Percentiles rank a stretch among this genome's conserved stretches.
These are phyloP conservation scores for Paramormyrops hopkinsi DNA, from an alignment of 2,797 vertebrate species.

Conservation along the genomic window DNA sequence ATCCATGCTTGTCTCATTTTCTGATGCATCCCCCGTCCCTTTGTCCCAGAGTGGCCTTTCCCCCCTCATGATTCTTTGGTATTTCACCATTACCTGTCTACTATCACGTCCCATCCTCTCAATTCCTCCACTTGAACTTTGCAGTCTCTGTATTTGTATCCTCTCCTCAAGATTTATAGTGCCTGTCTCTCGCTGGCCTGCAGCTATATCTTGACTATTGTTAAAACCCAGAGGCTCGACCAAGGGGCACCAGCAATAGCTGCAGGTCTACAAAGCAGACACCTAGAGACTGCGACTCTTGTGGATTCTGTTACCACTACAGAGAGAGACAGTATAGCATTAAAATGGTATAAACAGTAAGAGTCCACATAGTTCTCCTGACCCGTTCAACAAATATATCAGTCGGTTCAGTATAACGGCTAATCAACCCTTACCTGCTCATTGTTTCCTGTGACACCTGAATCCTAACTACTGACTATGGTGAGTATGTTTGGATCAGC, in stretches of 20 bases:
- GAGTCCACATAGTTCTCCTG: neutral
- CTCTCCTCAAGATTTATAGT: neutral
- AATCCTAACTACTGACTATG: neutral
- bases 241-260: neutral
- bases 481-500: neutral
- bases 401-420: neutral
- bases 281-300: neutral
- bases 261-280: neutral
- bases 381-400: neutral
- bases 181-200: neutral
- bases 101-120: neutral
- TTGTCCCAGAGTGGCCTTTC: neutral
- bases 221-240: neutral
- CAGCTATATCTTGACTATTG: neutral
- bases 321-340: neutral
- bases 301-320: neutral
- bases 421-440: neutral
- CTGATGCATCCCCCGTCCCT: neutral
- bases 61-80: neutral
- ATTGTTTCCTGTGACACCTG: neutral
- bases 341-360: neutral
- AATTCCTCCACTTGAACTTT: conserved; percentile 1
- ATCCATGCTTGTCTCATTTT: neutral
- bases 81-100: neutral
- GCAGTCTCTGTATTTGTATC: neutral